phyloP scores from a whole-genome alignment of 2,797 vertebrate genomes.

The Rousettus madagascariensis region DNA sequence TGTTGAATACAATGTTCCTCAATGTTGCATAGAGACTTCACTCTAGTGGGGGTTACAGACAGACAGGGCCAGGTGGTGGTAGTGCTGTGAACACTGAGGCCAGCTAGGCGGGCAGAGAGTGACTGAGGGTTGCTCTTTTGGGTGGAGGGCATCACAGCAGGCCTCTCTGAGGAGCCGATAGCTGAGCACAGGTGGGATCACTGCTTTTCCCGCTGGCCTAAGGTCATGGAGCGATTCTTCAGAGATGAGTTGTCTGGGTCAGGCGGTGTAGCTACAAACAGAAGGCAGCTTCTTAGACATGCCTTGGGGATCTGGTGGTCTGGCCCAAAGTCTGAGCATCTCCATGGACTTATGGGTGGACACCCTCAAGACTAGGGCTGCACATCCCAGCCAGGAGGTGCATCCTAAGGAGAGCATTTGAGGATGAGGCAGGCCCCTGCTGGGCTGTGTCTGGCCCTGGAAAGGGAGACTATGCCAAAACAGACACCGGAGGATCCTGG shows the following conservation, averaged over 20 bases:
- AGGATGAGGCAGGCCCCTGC: background rate
- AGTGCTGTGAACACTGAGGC: too few relatives aligned
- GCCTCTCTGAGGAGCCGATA: background rate
- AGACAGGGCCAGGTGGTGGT: background rate
- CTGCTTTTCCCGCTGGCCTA: background rate
- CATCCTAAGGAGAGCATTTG: background rate
- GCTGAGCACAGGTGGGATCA: background rate
- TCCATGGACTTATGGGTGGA: background rate
- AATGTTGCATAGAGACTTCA: background rate
- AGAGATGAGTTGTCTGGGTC: background rate
- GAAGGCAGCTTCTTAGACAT: background rate
- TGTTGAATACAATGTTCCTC: background rate
- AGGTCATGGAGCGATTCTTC: background rate
- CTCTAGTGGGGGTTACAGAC: background rate
- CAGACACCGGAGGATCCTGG: background rate
- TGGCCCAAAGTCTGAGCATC: background rate
- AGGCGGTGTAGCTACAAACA: background rate
- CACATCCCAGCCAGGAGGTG: background rate
- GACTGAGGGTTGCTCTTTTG: background rate
- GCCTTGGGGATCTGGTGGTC: background rate
- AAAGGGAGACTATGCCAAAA: too few relatives aligned
- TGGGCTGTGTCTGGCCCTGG: background rate
- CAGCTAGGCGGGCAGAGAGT: too few relatives aligned
- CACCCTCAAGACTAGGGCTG: background rate
- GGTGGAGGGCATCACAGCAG: background rate